phyloP scores from a whole-genome alignment of 1,140 invertebrate species.

The Plodia interpunctella region DNA sequence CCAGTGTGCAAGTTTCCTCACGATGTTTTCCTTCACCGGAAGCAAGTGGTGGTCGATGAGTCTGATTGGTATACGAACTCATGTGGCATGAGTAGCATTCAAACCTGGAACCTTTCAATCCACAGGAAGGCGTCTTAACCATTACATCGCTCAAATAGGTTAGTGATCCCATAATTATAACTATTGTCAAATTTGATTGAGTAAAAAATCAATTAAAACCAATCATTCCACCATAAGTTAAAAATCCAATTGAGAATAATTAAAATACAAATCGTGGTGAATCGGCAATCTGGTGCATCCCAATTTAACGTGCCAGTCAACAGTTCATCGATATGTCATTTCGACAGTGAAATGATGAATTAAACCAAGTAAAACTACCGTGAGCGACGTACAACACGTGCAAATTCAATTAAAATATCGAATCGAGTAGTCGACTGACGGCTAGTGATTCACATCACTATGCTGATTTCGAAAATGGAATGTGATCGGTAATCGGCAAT shows the following conservation, averaged over 20 bases:
- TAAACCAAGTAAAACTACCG: constrained; percentile 51
- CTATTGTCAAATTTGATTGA: no score
- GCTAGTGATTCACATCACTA: neutral
- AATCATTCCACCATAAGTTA: neutral
- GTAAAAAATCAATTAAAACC: neutral
- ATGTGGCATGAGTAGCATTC: no score
- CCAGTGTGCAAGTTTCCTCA: no score
- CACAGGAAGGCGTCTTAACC: no score
- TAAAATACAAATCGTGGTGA: neutral
- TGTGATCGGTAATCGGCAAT: neutral
- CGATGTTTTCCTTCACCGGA: no score
- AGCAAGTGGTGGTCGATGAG: no score
- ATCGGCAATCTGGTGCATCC: neutral
- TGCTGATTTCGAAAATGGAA: neutral
- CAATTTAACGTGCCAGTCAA: constrained; percentile 28
- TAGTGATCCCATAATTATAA: no score
- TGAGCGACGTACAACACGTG: constrained; percentile 32
- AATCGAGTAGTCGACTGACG: constrained; percentile 6
- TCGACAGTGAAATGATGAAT: constrained; percentile 53
- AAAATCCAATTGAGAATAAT: neutral
- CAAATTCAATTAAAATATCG: constrained; percentile 52
- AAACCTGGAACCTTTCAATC: no score
- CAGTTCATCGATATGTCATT: constrained; percentile 44
- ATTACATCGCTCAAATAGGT: no score
- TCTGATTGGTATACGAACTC: no score